Evolutionary conservation across 2,888 invertebrate species (phyloP).

Genomic region (Dione juno): DNA sequence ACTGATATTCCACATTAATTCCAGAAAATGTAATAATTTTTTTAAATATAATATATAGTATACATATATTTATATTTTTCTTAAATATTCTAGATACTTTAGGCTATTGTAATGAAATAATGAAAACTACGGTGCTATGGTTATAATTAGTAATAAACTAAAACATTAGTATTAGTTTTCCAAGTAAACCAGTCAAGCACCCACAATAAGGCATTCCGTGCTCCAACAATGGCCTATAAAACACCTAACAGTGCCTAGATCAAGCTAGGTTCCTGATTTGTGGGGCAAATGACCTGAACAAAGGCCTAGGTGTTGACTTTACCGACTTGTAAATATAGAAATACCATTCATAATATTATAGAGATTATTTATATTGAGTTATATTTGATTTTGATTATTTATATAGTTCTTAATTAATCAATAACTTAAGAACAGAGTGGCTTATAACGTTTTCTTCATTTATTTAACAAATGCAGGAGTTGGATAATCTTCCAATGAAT

Average conservation of each 20-base stretch:
- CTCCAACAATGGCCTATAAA: conserved; percentile 51
- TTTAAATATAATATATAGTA: too few relatives aligned
- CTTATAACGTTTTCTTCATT: too few relatives aligned
- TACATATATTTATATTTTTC: neutral
- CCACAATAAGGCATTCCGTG: conserved; percentile 44
- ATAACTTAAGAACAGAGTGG: too few relatives aligned
- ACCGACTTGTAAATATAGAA: conserved; percentile 4
- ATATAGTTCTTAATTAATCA: too few relatives aligned
- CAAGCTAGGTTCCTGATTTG: conserved; percentile 38
- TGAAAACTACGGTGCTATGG: neutral
- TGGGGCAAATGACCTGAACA: conserved; percentile 30
- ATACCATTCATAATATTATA: neutral
- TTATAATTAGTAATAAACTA: conserved; percentile 14
- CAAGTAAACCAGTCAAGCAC: conserved; percentile 8
- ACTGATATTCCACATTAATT: too few relatives aligned
- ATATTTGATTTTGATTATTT: too few relatives aligned
- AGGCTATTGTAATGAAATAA: too few relatives aligned
- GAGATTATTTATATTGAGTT: neutral
- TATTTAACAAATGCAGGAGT: too few relatives aligned
- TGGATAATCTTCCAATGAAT: too few relatives aligned
- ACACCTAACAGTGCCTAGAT: conserved; percentile 40
- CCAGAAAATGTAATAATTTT: too few relatives aligned
- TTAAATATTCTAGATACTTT: neutral
- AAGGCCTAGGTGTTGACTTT: conserved; percentile 18
- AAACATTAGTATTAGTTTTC: conserved; percentile 25